Base-by-base conservation (phyloP, 2,888 invertebrate genomes). In the Parelbella ahira region DNA sequence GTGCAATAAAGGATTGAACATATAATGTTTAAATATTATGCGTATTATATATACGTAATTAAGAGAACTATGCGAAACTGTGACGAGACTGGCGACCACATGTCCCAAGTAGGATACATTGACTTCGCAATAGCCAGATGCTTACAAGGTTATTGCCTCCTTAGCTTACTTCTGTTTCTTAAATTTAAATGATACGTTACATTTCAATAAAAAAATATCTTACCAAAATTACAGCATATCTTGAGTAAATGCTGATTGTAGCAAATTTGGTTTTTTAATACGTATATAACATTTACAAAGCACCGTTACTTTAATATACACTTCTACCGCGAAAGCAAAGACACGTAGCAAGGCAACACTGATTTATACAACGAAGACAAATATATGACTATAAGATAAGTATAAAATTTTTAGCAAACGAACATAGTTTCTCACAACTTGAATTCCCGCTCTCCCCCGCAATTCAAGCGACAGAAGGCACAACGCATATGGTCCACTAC, bases 341-440 rank as follows among this genome's bases (percentile, higher is more conserved):
- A 84, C 86, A 87, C 87, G 72, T 77, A 80, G 81, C 86, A 87
- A 87, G 87, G 87, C 87, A 86, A 84, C 84, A 84, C 79, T 69
- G 75, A 81, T 74, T 57, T 60, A 69, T 78, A 81, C 63, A 66
- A 64, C 72, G 71, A 63, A 54, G 63, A 64, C 71, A 64, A 66
- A 75, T 73, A 67, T 69, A 76, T 68, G 72, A 64, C 67, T 54
- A 56, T 64, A 68, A 66, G 66, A 44, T 47, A 37, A 43, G 51
- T 72, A 67, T 63, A 68, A 54, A 65, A 69, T 68, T 65, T 57
- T 63, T 64, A 66, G 66, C 68, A 72, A 75, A 71, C 60, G 41
- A 70, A 68, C 50, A 50, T 55, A 56, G 54, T 56, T 56, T 52
- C 51, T 58, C 53, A 53, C 49, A 53, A 58, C 51, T 53, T 48